Conservation (phyloP, 2,113 vertebrate species). For the Morone chrysops region DNA sequence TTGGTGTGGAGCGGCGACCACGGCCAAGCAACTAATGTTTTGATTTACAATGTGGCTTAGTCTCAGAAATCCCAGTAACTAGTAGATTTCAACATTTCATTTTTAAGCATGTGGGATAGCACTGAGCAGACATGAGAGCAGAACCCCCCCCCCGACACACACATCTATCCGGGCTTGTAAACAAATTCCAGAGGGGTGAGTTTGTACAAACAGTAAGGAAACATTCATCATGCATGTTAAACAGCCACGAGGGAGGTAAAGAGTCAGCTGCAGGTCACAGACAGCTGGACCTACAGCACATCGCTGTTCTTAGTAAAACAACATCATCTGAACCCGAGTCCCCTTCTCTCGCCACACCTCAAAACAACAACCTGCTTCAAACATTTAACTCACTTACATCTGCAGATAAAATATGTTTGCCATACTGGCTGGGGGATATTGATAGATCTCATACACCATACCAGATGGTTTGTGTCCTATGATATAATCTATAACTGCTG, state of each 20-base stretch:
- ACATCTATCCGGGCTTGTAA: slow-evolving; percentile 41
- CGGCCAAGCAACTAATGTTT: slow-evolving; percentile 50
- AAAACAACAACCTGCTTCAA: slow-evolving; percentile 1
- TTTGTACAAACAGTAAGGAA: slow-evolving; percentile 54
- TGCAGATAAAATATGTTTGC: neutral
- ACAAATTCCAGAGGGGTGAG: slow-evolving; percentile 68
- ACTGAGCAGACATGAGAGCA: slow-evolving; percentile 49
- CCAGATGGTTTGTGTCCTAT: neutral
- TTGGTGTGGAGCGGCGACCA: slow-evolving; percentile 23
- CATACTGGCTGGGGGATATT: neutral
- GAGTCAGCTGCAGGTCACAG: slow-evolving; percentile 52
- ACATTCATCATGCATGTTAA: slow-evolving; percentile 51
- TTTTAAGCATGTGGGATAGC: slow-evolving; percentile 45
- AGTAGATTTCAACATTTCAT: slow-evolving; percentile 24
- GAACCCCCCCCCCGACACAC: slow-evolving; percentile 4
- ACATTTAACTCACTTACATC: neutral
- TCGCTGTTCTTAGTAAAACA: slow-evolving; percentile 30
- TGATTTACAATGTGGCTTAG: slow-evolving; percentile 47
- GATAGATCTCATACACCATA: neutral
- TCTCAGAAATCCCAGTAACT: slow-evolving; percentile 39
- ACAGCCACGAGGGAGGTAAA: slow-evolving; percentile 35
- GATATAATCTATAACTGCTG: neutral
- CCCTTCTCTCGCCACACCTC: neutral
- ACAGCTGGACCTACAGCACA: slow-evolving; percentile 20
- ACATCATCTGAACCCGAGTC: neutral